A percentile compares a stretch with the other conserved stretches of the same genome.
Conservation (phyloP, 1,140 invertebrate genomes). For the Drosophila takahashii region DNA sequence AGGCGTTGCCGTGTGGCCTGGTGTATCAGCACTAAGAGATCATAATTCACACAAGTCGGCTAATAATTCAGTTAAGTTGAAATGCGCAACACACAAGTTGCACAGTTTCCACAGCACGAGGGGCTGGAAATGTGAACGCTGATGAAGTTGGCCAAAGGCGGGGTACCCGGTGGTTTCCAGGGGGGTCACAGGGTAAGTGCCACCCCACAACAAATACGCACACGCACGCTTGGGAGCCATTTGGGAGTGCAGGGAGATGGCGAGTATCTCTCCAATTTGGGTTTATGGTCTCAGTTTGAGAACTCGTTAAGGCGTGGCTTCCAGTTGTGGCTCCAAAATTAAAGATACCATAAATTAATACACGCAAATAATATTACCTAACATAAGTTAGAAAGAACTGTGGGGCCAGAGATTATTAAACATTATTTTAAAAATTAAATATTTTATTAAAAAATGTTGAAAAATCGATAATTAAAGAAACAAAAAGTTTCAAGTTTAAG, state of each 20-base stretch:
- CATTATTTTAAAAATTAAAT: too few relatives aligned
- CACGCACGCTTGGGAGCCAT: conserved; percentile 32
- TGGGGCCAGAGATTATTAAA: background rate
- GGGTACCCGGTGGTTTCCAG: background rate
- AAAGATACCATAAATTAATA: conserved; percentile 3
- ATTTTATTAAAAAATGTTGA: too few relatives aligned
- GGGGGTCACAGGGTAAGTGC: conserved; percentile 16
- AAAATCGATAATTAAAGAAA: too few relatives aligned
- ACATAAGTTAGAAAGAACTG: background rate
- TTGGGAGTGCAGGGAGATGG: conserved; percentile 12
- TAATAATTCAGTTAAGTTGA: conserved; percentile 83
- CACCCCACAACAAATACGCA: background rate
- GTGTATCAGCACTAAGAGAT: conserved; percentile 78
- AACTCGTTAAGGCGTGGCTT: conserved; percentile 8
- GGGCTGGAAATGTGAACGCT: background rate
- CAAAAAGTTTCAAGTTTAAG: too few relatives aligned
- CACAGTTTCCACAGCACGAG: conserved; percentile 13
- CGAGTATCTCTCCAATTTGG: conserved; percentile 41
- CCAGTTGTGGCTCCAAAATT: background rate
- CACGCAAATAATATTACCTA: background rate
- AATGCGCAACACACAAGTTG: conserved; percentile 68
- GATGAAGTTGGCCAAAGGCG: conserved; percentile 7
- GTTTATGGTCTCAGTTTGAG: conserved; percentile 35
- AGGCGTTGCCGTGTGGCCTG: conserved; percentile 42
- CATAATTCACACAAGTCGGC: conserved; percentile 82